A percentile compares a stretch with the other conserved stretches of the same genome.
These are phyloP conservation scores for Hecatera dysodea DNA, from an alignment of 2,888 invertebrate genomes.

Conservation along the genomic window DNA sequence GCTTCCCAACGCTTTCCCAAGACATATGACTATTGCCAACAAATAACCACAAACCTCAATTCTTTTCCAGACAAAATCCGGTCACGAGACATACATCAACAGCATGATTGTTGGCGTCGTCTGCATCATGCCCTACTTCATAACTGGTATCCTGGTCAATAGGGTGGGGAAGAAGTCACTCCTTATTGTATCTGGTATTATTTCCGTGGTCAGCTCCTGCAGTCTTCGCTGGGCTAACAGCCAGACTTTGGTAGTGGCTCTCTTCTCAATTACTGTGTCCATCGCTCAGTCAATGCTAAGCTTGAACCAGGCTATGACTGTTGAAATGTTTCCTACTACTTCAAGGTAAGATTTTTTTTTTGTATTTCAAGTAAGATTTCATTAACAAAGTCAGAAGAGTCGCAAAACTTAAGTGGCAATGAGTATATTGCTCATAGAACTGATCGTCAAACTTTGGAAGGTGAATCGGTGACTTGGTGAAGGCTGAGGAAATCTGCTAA, in stretches of 20 bases:
- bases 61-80: constrained; percentile 75
- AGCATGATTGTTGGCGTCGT: constrained; percentile 79
- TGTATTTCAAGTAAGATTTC: background rate
- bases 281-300: constrained; percentile 74
- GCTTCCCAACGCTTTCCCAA: too few relatives aligned
- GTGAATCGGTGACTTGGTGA: too few relatives aligned
- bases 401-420: too few relatives aligned
- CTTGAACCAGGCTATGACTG: constrained; percentile 75
- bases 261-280: constrained; percentile 74
- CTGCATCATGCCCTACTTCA: constrained; percentile 74
- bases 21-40: too few relatives aligned
- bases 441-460: too few relatives aligned
- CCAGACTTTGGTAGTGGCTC: constrained; percentile 72
- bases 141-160: constrained; percentile 78
- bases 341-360: constrained; percentile 71
- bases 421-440: too few relatives aligned
- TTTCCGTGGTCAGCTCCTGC: constrained; percentile 67
- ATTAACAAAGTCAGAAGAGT: too few relatives aligned
- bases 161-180: constrained; percentile 80
- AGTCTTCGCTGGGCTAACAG: constrained; percentile 75
- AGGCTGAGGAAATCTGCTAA: too few relatives aligned
- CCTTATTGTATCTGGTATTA: constrained; percentile 66
- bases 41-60: background rate
- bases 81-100: constrained; percentile 82
- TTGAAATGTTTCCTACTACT: constrained; percentile 80